These are phyloP conservation scores for Nemotelus nigrinus DNA, from an alignment of 2,888 invertebrate genomes.

Conservation along the genomic window DNA sequence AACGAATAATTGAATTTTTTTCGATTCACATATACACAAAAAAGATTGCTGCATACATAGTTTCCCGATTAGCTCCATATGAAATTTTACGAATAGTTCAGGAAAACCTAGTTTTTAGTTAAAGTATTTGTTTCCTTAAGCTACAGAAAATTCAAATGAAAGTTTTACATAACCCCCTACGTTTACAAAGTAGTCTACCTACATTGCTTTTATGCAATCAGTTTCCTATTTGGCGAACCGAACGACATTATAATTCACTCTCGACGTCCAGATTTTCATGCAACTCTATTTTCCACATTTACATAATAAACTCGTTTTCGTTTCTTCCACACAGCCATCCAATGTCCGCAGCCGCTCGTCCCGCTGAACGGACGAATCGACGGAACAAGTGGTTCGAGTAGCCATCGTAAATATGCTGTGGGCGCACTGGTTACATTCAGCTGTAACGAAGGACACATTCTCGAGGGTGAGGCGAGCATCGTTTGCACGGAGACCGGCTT, in stretches of 20 bases:
- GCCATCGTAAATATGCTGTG: constrained; percentile 75
- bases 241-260: constrained; percentile 37
- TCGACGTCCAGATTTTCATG: constrained; percentile 25
- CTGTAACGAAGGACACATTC: constrained; percentile 72
- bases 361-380: constrained; percentile 76
- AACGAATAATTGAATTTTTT: too few relatives aligned
- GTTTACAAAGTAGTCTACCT: neutral
- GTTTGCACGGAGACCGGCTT: constrained; percentile 88
- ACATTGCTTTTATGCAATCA: constrained; percentile 27
- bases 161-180: neutral
- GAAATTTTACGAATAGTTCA: too few relatives aligned
- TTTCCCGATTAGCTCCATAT: too few relatives aligned
- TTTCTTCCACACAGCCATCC: constrained; percentile 71
- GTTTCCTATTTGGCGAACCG: constrained; percentile 6
- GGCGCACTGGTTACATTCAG: constrained; percentile 84
- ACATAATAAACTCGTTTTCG: constrained; percentile 40
- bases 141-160: too few relatives aligned
- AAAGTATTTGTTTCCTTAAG: too few relatives aligned
- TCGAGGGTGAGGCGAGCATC: constrained; percentile 79
- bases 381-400: constrained; percentile 61
- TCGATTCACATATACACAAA: too few relatives aligned
- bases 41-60: too few relatives aligned
- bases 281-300: constrained; percentile 36
- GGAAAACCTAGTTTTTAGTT: too few relatives aligned
- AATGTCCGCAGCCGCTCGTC: constrained; percentile 79